These are phyloP conservation scores for Gobio occitaniae DNA, from an alignment of 2,797 vertebrate genomes.

Conservation along the genomic window DNA sequence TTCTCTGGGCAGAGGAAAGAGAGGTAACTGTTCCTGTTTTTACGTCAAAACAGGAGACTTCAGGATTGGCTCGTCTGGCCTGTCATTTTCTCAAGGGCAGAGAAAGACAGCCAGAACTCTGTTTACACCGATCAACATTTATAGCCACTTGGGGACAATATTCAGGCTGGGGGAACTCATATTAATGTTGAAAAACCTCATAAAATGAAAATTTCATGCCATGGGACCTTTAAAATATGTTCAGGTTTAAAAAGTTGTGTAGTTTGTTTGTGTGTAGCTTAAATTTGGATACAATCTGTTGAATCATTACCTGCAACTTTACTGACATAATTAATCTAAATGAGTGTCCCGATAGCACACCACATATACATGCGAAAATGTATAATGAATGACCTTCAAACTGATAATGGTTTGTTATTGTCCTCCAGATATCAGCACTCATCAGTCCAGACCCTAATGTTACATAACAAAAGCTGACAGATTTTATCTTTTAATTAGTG, in stretches of 20 bases:
- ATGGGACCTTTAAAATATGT: not conserved
- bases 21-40: too few relatives aligned
- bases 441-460: not conserved
- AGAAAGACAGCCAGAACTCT: too few relatives aligned
- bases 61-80: too few relatives aligned
- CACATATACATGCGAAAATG: not conserved
- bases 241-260: not conserved
- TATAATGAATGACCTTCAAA: not conserved
- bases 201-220: too few relatives aligned
- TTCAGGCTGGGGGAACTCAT: too few relatives aligned
- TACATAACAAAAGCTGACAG: not conserved
- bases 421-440: not conserved
- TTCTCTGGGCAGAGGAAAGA: too few relatives aligned
- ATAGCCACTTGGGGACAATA: too few relatives aligned
- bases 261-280: not conserved
- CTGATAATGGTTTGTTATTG: slow-evolving; percentile 9
- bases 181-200: too few relatives aligned
- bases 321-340: not conserved
- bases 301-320: not conserved
- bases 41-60: too few relatives aligned
- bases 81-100: too few relatives aligned
- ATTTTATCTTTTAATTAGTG: not conserved
- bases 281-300: not conserved
- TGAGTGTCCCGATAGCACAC: not conserved
- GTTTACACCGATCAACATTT: too few relatives aligned